A percentile compares a stretch with the other conserved stretches of the same genome.
Evolutionary conservation across 1,140 invertebrate species (phyloP).

Genomic region (Ditylenchus dipsaci): DNA sequence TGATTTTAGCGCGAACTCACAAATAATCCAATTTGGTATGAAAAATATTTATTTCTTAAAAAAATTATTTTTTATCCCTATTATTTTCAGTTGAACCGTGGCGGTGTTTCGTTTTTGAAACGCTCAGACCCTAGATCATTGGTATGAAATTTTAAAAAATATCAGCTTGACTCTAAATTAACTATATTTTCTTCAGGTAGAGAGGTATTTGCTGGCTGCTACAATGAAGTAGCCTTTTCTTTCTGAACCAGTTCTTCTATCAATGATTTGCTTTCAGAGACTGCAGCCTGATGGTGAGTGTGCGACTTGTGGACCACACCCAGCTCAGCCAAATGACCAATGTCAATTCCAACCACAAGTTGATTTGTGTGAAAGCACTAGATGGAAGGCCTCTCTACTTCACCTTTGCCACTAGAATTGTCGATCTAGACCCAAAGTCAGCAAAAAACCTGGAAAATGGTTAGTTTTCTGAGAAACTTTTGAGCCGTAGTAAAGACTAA

Average conservation of each 20-base stretch:
- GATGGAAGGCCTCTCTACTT: slow-evolving; percentile 19
- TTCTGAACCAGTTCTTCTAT: no score
- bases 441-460: slow-evolving; percentile 41
- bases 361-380: background rate
- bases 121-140: slow-evolving; percentile 42
- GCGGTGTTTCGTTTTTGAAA: slow-evolving; percentile 27
- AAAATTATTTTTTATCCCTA: no score
- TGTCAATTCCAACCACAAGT: background rate
- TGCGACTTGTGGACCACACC: slow-evolving; percentile 7
- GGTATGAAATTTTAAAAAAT: no score
- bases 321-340: background rate
- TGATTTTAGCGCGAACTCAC: slow-evolving; percentile 35
- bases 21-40: slow-evolving; percentile 33
- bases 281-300: slow-evolving; percentile 46
- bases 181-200: slow-evolving; percentile 13
- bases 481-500: no score
- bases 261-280: slow-evolving; percentile 17
- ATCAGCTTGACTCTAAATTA: no score
- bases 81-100: background rate
- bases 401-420: slow-evolving; percentile 42
- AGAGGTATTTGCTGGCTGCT: slow-evolving; percentile 53
- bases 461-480: no score
- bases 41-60: no score
- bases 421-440: slow-evolving; percentile 55
- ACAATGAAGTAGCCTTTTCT: slow-evolving; percentile 42